Conservation (phyloP, 1,140 invertebrate species). For the Eriocheir sinensis region DNA sequence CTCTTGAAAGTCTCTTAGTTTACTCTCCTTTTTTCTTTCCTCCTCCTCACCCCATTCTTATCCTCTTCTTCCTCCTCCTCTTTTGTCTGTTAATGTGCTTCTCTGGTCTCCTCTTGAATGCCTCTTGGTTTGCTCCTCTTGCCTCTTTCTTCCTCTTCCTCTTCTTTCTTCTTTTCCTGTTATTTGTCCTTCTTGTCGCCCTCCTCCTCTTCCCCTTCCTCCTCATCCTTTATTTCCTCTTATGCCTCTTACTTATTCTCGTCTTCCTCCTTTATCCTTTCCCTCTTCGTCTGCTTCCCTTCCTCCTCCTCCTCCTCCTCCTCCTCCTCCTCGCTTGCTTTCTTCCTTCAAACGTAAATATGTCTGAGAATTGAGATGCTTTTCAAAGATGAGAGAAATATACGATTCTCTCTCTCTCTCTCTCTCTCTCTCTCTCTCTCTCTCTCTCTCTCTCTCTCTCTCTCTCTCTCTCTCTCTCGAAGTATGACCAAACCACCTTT, state of each 20-base stretch:
- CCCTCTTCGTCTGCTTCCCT: background rate
- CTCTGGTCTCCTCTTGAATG: background rate
- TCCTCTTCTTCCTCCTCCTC: background rate
- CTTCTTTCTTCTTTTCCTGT: background rate
- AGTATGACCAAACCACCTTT: too few species aligned
- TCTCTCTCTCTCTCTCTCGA: background rate
- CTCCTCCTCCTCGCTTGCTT: background rate
- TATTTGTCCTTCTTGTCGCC: background rate
- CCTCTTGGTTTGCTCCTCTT: background rate
- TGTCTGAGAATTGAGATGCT: too few species aligned
- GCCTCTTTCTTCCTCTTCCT: background rate
- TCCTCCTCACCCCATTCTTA: background rate
- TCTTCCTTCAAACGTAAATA: too few species aligned
- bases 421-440: background rate
- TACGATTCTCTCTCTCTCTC: background rate
- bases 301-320: background rate
- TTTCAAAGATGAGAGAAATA: too few species aligned
- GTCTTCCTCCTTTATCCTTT: background rate
- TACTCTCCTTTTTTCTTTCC: background rate
- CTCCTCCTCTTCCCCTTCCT: background rate
- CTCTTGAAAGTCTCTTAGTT: too few species aligned
- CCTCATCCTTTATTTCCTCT: background rate
- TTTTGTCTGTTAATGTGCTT: too few species aligned
- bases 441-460: too few species aligned
- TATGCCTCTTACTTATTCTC: too few species aligned